Evolutionary conservation across 1,140 invertebrate species (phyloP), one percentile per base, ranked within the genome.

Genomic region (Drosophila virilis): DNA sequence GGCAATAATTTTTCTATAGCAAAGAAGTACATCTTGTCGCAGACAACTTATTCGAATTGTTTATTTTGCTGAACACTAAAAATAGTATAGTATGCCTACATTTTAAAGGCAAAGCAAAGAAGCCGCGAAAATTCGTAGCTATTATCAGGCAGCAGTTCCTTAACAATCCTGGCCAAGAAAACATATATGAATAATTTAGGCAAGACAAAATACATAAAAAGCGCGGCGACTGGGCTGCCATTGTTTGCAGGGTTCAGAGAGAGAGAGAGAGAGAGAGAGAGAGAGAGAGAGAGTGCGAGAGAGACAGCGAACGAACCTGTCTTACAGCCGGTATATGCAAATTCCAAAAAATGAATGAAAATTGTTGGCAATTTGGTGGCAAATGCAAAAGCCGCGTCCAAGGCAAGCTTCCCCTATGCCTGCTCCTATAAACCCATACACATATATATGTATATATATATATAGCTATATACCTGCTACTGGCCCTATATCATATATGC

Each of bases 321-420:
- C 69, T 67, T 67, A 68, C 42, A 67, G 45, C 43, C 65, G 66
- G 55, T 67, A 76, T 88, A 89, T 88, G 83, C 69, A 88, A 88
- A 89, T 88, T 81, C 54, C 57, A 66, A 79, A 89, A 88, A 83
- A 88, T 88, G 85, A 90, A 88, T 88, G 84, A 88, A 89, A 88
- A 88, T 89, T 89, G 84, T 89, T 88, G 84, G 84, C 84, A 89
- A 88, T 88, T 88, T 88, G 84, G 84, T 88, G 84, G 84, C 84
- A 88, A 88, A 83, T 79, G 77, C 73, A 66, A 81, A 52, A 32
- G 22, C 33, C 54, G 13, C 48, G 51, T 54, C 17, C 54, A 61
- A 54, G 54, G 13, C 55, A 45, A 58, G 58, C 50, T 51, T 51
- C 7, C 48, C 45, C 17, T 12, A 42, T 12, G 3, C 42, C 28